These are phyloP conservation scores for Odiellus spinosus DNA, from an alignment of 2,888 invertebrate genomes.

Conservation along the genomic window DNA sequence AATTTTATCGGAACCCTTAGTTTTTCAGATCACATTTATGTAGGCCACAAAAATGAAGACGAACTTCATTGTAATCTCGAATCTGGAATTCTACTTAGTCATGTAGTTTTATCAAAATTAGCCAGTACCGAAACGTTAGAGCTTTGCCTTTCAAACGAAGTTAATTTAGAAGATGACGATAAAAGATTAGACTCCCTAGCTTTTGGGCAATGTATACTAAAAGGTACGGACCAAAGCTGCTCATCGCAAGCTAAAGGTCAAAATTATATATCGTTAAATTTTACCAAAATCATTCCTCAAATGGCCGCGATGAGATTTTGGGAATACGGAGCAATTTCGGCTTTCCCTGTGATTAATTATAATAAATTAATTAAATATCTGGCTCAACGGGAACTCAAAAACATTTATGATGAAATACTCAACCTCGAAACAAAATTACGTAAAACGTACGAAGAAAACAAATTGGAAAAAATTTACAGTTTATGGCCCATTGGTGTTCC, in stretches of 20 bases:
- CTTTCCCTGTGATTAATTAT: constrained; percentile 43
- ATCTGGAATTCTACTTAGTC: constrained; percentile 72
- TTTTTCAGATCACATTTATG: constrained; percentile 48
- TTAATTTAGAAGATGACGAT: constrained; percentile 81
- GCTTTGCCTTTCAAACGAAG: constrained; percentile 36
- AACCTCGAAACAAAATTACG: constrained; percentile 34
- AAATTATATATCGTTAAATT: too few species aligned
- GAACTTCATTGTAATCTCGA: constrained; percentile 39
- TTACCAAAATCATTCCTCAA: too few species aligned
- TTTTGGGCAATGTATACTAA: constrained; percentile 67
- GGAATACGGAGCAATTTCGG: constrained; percentile 37
- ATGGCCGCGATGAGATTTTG: too few species aligned
- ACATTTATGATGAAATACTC: constrained; percentile 32
- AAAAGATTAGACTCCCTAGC: constrained; percentile 55
- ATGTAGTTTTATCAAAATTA: constrained; percentile 62
- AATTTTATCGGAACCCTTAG: constrained; percentile 59
- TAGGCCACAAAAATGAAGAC: constrained; percentile 6
- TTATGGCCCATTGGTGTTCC: constrained; percentile 60
- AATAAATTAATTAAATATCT: constrained; percentile 14
- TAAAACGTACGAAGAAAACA: constrained; percentile 5
- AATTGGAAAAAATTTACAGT: constrained; percentile 20
- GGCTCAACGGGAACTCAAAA: constrained; percentile 31
- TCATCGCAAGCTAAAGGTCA: too few species aligned
- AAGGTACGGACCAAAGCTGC: constrained; percentile 50
- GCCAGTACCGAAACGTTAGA: constrained; percentile 22